Base-by-base conservation (phyloP, 2,888 invertebrate genomes). In the Zelleria hepariella region DNA sequence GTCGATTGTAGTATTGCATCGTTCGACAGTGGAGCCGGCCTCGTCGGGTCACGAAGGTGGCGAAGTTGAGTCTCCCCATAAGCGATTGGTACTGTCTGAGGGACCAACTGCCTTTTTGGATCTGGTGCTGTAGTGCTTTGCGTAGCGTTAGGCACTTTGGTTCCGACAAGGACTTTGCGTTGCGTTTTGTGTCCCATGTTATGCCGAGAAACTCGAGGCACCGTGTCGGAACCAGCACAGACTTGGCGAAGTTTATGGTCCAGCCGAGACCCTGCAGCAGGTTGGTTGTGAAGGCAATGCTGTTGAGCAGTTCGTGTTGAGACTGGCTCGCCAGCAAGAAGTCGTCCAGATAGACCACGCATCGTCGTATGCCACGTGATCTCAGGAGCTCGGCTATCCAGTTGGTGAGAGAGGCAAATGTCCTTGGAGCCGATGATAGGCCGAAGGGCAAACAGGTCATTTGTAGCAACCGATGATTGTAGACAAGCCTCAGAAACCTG, bases 11-110 rank as follows among this genome's bases (percentile, higher is more conserved):
- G 54, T 55, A 54, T 58, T 42, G 63, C 52, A 62, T 23, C 7
- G 49, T 59, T 20, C 59, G 63, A 53, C 59, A 60, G 51, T 63
- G 61, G 7, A 60, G 24, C 25, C 59, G 5, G 5, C 59, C 57
- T 24, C 57, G 23, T 15, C 55, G 55, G n/a, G 23, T 56, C 42
- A 48, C 21, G 23, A 57, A 48, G 0, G 62, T 57, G 23, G 66
- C 65, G 56, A 67, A 68, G 65, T 67, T 66, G 62, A 67, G 63
- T 62, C 63, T 62, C 60, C 67, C 65, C 61, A 67, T 32, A 27
- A 64, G 63, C 27, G 61, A 60, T 48, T 62, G 62, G 57, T 48
- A 51, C 58, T 66, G 63, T 58, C 57, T 62, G 62, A 64, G 64
- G 20, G 23, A 32, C 32, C 32, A 10, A 7, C 10, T 7, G 10